Conservation (phyloP, 2,113 vertebrate genomes). For the Orthochromis malagaraziensis region DNA sequence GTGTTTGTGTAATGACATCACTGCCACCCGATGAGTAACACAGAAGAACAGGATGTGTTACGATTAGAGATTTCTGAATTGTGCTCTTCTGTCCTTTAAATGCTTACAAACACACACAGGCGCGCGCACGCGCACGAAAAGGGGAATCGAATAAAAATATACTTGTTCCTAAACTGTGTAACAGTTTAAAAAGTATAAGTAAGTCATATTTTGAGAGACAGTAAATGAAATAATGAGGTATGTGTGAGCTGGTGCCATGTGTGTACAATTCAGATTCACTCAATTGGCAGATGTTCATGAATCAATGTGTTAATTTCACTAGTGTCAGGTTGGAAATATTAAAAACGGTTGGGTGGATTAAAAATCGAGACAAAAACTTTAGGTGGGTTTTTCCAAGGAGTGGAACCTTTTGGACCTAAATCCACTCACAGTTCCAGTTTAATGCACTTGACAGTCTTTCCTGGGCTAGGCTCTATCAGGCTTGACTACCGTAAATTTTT, state of each 20-base stretch:
- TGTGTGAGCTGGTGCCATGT: neutral
- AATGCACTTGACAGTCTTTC: neutral
- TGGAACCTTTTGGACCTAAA: neutral
- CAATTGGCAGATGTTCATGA: neutral
- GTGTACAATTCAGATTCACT: neutral
- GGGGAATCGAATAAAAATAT: neutral
- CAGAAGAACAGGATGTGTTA: conserved; percentile 32
- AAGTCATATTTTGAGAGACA: neutral
- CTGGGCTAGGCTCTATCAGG: neutral
- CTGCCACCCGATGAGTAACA: conserved; percentile 20
- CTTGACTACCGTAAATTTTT: neutral
- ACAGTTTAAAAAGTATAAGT: neutral
- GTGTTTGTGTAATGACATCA: conserved; percentile 53
- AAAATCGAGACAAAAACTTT: neutral
- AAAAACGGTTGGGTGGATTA: neutral
- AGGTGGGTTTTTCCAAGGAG: neutral
- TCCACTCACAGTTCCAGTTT: neutral
- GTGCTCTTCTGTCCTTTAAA: conserved; percentile 4
- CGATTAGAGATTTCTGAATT: conserved; percentile 14
- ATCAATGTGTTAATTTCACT: neutral
- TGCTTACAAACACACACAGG: neutral
- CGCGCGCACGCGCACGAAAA: neutral
- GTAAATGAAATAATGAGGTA: neutral
- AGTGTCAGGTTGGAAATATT: neutral
- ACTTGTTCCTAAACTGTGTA: neutral